Evolutionary conservation across 2,797 vertebrate genomes (phyloP).

Genomic region (Sebastes oblongus): DNA sequence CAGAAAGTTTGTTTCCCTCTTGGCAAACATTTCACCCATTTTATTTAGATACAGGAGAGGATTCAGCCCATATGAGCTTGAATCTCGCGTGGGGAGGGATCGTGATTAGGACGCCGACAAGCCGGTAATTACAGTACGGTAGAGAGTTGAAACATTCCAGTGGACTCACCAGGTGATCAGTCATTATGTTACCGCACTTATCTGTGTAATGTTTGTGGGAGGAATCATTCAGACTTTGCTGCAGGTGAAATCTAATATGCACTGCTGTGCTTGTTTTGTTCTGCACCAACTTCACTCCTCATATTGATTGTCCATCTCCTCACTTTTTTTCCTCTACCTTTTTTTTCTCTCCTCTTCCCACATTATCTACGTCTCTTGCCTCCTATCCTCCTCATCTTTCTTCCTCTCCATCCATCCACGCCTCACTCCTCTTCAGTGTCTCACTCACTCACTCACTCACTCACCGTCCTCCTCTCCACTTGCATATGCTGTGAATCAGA

Average conservation of each 20-base stretch:
- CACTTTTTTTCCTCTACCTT: not conserved
- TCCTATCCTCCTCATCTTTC: constrained; percentile 4
- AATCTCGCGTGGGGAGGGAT: not conserved
- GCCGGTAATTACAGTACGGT: constrained; percentile 1
- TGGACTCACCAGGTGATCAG: constrained; percentile 11
- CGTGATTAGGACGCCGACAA: not conserved
- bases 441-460: constrained; percentile 15
- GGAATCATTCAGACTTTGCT: not conserved
- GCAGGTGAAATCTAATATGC: constrained; percentile 2
- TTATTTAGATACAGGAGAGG: constrained; percentile 12
- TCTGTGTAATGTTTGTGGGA: not conserved
- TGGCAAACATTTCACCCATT: constrained; percentile 49
- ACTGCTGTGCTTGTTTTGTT: not conserved
- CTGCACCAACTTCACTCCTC: not conserved
- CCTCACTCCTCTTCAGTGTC: constrained; percentile 13
- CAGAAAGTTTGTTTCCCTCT: constrained; percentile 48
- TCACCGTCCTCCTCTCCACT: constrained; percentile 11
- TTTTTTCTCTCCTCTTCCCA: not conserved
- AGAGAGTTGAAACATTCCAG: not conserved
- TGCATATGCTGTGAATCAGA: constrained; percentile 60
- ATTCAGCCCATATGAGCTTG: not conserved
- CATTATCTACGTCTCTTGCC: not conserved
- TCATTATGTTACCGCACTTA: not conserved
- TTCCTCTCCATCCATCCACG: not conserved
- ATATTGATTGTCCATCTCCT: not conserved